Evolutionary conservation across 2,113 vertebrate genomes (phyloP).

Genomic region (Neotoma lepida): DNA sequence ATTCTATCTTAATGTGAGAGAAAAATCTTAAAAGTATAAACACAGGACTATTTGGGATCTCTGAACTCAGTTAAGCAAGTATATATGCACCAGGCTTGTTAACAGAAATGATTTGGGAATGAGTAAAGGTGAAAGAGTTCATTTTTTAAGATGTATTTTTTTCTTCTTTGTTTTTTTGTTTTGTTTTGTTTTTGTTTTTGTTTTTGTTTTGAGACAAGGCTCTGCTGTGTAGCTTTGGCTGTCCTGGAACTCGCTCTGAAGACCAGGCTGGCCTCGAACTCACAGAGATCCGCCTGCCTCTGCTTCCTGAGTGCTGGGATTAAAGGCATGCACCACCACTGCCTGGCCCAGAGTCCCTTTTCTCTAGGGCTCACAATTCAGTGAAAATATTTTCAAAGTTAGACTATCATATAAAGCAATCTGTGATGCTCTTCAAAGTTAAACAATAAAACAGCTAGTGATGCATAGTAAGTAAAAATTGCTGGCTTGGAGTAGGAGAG

Average conservation of each 20-base stretch:
- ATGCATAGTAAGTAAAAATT: constrained; percentile 12
- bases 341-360: neutral
- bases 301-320: neutral
- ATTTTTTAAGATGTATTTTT: neutral
- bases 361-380: neutral
- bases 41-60: neutral
- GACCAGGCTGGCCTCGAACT: neutral
- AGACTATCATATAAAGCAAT: neutral
- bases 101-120: neutral
- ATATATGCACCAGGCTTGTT: neutral
- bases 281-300: neutral
- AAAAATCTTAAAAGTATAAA: neutral
- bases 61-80: neutral
- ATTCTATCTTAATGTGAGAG: constrained; percentile 27
- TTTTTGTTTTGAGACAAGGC: neutral
- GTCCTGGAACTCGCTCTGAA: neutral
- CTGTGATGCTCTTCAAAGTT: neutral
- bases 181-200: neutral
- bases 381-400: constrained; percentile 24
- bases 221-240: neutral
- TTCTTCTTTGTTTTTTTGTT: neutral
- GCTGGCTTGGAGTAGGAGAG: neutral
- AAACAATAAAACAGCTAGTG: neutral
- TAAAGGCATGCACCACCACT: neutral
- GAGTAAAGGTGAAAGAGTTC: neutral